A percentile compares a stretch with the other conserved stretches of the same genome.
These are phyloP conservation scores for Burhinus oedicnemus DNA, from an alignment of 2,113 vertebrate species.

Conservation along the genomic window DNA sequence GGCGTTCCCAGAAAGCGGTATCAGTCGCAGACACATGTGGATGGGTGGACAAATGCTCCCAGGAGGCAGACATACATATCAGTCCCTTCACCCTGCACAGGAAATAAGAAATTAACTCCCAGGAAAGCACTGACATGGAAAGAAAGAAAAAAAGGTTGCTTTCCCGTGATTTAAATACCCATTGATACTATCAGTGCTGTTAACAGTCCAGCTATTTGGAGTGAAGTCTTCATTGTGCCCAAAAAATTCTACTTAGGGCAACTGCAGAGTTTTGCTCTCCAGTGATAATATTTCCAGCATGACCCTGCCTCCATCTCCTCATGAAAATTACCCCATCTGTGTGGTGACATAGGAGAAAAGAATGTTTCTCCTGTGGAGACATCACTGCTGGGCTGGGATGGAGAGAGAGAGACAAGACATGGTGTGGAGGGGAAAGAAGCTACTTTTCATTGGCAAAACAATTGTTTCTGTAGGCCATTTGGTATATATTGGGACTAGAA, in stretches of 20 bases:
- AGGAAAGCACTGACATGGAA: background rate
- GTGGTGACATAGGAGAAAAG: background rate
- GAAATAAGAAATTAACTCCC: background rate
- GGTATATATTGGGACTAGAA: background rate
- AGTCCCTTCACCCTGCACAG: background rate
- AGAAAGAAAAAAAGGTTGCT: background rate
- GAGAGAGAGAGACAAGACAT: background rate
- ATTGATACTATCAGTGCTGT: background rate
- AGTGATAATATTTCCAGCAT: background rate
- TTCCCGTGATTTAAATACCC: background rate
- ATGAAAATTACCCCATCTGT: background rate
- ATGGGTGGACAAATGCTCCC: background rate
- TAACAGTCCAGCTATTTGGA: background rate
- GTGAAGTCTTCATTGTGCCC: background rate
- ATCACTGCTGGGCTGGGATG: background rate
- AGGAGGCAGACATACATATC: background rate
- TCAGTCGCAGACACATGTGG: background rate
- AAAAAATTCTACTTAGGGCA: background rate
- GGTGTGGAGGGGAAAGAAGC: background rate
- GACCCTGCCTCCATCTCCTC: accelerated
- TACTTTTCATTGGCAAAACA: background rate
- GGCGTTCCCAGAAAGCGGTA: background rate
- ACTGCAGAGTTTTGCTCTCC: background rate
- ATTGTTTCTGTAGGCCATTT: background rate
- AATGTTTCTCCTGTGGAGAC: background rate